Evolutionary conservation across 64 coral and sea anemone genomes (phyloP), one percentile per base, ranked within the genome.

Genomic region (Actinia tenebrosa): DNA sequence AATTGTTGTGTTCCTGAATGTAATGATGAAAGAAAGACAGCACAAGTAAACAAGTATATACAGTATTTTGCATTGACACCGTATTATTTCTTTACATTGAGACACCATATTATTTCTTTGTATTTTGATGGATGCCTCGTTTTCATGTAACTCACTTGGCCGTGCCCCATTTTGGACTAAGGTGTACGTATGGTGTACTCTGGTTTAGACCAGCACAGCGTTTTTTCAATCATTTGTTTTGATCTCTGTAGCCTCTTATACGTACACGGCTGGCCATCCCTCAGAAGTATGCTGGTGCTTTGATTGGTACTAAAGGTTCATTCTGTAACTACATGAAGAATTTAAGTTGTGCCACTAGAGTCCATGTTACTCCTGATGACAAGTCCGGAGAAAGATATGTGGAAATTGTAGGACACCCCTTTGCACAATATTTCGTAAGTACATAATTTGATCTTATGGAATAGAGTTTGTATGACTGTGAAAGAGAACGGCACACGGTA

Each of bases 391-490:
- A 92, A 59, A 87, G 90, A 87, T 92, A 87, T 60, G 80, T 92
- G 19, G 90, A 92, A 86, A 87, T 92, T 62, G 86, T 92, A 10
- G 90, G 90, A 60, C 79, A 77, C 59, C 90, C 90, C 20, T 26
- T 87, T 10, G 84, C 86, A 23, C 90, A 92, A 45, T 92, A 92
- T 46, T 72, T 92, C 80, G 90, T 92, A 86, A 87, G 90, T 87
- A 5, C 6, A 20, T 16, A 54, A 63, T 43, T 84, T 17, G 3
- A 19, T 7, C 7, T 23, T 10, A 66, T 61, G 4, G 60, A 66
- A 7, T 10, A n/a, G 7, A 66, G 22, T 1, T 66, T 4, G 19
- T 23, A 20, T 66, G 63, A 50, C 47, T 50, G 47, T 50, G 7
- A 50, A 50, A 50, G 47, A 8, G 47, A 4, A 50, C 47, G 47